These are phyloP conservation scores for Danaus melanippus DNA, from an alignment of 1,140 invertebrate genomes.

Conservation along the genomic window DNA sequence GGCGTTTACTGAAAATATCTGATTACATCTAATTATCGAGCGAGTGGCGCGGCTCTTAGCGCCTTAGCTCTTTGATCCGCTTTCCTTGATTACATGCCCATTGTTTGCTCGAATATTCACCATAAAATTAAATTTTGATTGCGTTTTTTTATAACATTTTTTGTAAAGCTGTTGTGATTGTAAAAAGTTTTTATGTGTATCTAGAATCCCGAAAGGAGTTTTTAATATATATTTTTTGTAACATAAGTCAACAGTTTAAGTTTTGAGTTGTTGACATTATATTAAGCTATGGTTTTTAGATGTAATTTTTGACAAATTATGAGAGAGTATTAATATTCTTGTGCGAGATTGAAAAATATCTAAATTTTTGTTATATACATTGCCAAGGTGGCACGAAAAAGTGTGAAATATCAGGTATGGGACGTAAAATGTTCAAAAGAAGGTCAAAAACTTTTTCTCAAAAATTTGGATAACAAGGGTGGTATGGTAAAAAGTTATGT, in stretches of 20 bases:
- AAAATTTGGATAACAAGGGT: slow-evolving; percentile 52
- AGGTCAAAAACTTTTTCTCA: slow-evolving; percentile 51
- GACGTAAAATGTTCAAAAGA: slow-evolving; percentile 57
- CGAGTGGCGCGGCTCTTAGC: slow-evolving; percentile 40
- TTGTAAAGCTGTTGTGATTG: too few species aligned
- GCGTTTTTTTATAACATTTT: background rate
- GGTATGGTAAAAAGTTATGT: slow-evolving; percentile 27
- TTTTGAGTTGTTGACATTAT: too few species aligned
- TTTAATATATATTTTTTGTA: slow-evolving; percentile 5
- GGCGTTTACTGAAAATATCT: slow-evolving; percentile 70
- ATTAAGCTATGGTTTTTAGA: background rate
- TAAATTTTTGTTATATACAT: slow-evolving; percentile 15
- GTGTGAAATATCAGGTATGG: slow-evolving; percentile 56
- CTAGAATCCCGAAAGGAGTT: too few species aligned
- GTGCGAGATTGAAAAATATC: slow-evolving; percentile 7
- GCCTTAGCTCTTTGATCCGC: slow-evolving; percentile 31
- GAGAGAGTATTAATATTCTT: slow-evolving; percentile 18
- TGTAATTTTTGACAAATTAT: slow-evolving; percentile 7
- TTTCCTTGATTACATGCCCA: slow-evolving; percentile 43
- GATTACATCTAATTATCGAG: slow-evolving; percentile 71
- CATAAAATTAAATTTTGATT: slow-evolving; percentile 14
- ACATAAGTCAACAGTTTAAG: slow-evolving; percentile 1
- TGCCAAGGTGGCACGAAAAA: slow-evolving; percentile 51
- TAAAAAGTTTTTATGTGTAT: too few species aligned
- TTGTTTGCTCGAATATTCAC: slow-evolving; percentile 36